phyloP scores from a whole-genome alignment of 1,140 invertebrate genomes.

The Rhopalosiphum maidis region DNA sequence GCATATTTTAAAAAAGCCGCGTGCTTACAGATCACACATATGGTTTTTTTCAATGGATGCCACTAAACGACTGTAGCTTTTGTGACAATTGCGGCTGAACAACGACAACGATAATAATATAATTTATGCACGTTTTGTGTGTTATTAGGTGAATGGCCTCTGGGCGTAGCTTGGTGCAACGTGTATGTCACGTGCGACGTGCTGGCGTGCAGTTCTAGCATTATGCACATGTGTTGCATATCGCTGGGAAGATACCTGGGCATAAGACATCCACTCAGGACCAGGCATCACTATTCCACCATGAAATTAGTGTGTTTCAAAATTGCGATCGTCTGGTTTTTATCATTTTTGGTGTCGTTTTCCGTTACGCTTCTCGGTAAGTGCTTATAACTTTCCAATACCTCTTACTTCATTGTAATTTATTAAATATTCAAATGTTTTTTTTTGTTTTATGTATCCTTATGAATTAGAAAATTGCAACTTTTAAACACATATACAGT shows the following conservation, averaged over 20 bases:
- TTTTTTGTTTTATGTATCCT: no score
- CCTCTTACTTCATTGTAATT: neutral
- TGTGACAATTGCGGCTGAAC: neutral
- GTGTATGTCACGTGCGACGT: conserved; percentile 94
- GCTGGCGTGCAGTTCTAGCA: conserved; percentile 90
- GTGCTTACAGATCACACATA: neutral
- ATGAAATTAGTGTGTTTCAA: conserved; percentile 80
- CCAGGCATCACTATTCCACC: conserved; percentile 74
- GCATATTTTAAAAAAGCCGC: neutral
- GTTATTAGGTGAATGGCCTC: conserved; percentile 85
- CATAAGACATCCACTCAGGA: conserved; percentile 87
- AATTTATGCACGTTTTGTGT: neutral
- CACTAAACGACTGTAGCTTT: neutral
- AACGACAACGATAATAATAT: neutral
- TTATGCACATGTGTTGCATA: conserved; percentile 98
- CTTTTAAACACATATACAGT: no score
- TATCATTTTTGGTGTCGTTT: conserved; percentile 85
- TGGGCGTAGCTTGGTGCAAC: conserved; percentile 87
- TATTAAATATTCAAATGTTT: no score
- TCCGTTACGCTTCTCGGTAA: conserved; percentile 87
- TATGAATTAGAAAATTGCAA: no score
- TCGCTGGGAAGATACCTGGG: conserved; percentile 90
- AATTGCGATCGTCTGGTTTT: conserved; percentile 83
- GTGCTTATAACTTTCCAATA: conserved; percentile 14
- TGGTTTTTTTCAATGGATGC: neutral